Conservation (phyloP, 2,888 invertebrate genomes). For the Dolichomitus sp. region DNA sequence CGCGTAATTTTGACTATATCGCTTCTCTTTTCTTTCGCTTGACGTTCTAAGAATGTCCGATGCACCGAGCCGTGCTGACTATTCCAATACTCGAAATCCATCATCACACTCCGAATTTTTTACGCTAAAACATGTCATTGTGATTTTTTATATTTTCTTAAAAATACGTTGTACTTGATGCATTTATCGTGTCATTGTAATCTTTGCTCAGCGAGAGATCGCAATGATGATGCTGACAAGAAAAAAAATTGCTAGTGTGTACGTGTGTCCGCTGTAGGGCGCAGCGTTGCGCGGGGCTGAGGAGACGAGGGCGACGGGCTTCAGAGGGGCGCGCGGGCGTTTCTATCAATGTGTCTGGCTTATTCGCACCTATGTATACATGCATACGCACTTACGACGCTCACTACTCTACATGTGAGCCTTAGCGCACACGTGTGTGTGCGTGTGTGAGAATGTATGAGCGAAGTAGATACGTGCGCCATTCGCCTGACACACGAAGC, state of each 20-base stretch:
- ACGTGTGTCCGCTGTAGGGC: conserved; percentile 55
- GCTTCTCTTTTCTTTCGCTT: conserved; percentile 42
- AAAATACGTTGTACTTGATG: conserved; percentile 26
- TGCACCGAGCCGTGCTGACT: conserved; percentile 31
- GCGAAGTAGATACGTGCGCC: conserved; percentile 20
- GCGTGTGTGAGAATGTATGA: neutral
- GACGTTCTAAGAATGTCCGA: conserved; percentile 46
- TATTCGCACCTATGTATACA: conserved; percentile 45
- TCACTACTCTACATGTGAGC: conserved; percentile 29
- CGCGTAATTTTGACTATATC: conserved; percentile 49
- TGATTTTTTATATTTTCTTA: neutral
- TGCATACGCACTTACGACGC: conserved; percentile 27
- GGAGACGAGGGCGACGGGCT: conserved; percentile 61
- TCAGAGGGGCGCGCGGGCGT: conserved; percentile 43
- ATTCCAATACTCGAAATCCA: conserved; percentile 52
- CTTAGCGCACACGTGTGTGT: neutral
- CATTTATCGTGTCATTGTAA: conserved; percentile 54
- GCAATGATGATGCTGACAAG: conserved; percentile 44
- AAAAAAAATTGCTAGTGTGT: conserved; percentile 33
- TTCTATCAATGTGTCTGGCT: conserved; percentile 63
- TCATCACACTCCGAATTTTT: conserved; percentile 30
- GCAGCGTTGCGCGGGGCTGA: conserved; percentile 56
- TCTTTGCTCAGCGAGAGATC: conserved; percentile 48
- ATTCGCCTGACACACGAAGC: neutral
- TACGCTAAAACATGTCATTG: neutral